These are phyloP conservation scores for Allolobophora icterica DNA, from an alignment of 2,888 invertebrate species.

Conservation along the genomic window DNA sequence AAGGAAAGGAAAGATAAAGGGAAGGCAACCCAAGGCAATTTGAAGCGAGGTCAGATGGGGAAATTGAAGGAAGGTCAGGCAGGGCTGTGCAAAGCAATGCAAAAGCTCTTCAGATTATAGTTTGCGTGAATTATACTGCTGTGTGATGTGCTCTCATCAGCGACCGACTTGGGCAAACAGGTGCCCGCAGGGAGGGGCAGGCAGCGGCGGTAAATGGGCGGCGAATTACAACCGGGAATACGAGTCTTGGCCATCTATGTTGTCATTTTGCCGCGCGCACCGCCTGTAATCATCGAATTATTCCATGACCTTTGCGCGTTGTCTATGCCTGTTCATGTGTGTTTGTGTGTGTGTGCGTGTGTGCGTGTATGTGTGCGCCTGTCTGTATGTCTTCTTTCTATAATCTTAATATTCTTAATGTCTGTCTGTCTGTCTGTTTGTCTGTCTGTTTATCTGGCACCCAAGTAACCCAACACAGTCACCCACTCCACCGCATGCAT, in stretches of 20 bases:
- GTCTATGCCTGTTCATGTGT: neutral
- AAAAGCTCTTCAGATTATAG: neutral
- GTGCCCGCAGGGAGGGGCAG: neutral
- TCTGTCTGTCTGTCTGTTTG: neutral
- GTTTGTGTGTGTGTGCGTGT: neutral
- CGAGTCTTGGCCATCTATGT: too few species aligned
- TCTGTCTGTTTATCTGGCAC: neutral
- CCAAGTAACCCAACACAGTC: too few species aligned
- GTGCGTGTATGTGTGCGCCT: neutral
- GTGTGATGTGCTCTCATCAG: constrained; percentile 17
- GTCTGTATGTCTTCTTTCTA: neutral
- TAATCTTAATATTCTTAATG: too few species aligned
- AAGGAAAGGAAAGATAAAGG: too few species aligned
- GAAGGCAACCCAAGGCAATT: too few species aligned
- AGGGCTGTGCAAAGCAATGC: too few species aligned
- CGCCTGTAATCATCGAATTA: neutral
- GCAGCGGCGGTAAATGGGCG: neutral
- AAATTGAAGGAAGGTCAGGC: too few species aligned
- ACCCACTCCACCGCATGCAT: neutral
- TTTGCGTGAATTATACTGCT: neutral
- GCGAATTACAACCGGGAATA: neutral
- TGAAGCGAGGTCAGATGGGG: too few species aligned
- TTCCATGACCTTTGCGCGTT: neutral
- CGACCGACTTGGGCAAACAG: neutral
- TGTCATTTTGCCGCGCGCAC: neutral